phyloP scores from a whole-genome alignment of 2,888 invertebrate genomes.

The Protula sp. region DNA sequence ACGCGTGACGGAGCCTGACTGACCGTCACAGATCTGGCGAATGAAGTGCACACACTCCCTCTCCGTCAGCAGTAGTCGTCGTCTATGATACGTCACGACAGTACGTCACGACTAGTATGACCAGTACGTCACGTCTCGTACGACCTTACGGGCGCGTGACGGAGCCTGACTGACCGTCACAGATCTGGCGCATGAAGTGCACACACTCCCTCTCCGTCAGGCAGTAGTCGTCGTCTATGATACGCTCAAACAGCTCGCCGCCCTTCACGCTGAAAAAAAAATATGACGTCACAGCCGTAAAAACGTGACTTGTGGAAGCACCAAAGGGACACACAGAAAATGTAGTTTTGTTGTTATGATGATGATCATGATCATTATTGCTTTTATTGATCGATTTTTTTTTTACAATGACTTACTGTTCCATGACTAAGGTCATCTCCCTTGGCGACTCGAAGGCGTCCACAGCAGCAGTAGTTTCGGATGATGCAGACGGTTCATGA shows the following conservation, averaged over 20 bases:
- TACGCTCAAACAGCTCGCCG: conserved; percentile 96
- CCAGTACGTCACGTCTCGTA: too few relatives aligned
- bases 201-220: conserved; percentile 93
- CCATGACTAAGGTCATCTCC: conserved; percentile 95
- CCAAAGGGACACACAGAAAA: neutral
- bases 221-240: conserved; percentile 95
- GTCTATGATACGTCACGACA: conserved; percentile 96
- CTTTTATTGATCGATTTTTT: too few relatives aligned
- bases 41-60: conserved; percentile 93
- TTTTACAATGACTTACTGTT: conserved; percentile 78
- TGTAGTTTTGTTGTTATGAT: too few relatives aligned
- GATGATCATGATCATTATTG: too few relatives aligned
- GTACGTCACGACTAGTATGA: too few relatives aligned
- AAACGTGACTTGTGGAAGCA: neutral
- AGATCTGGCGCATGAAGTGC: conserved; percentile 95
- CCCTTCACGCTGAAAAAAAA: conserved; percentile 86
- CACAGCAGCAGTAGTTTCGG: conserved; percentile 93
- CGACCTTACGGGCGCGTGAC: too few relatives aligned
- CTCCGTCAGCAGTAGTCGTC: conserved; percentile 96
- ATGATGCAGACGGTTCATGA: conserved; percentile 91
- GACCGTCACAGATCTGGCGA: conserved; percentile 95
- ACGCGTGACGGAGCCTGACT: too few relatives aligned
- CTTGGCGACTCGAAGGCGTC: conserved; percentile 67
- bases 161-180: too few relatives aligned
- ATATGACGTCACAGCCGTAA: too few relatives aligned